Conservation (phyloP, 2,797 vertebrate species). For the Xenentodon cancila region DNA sequence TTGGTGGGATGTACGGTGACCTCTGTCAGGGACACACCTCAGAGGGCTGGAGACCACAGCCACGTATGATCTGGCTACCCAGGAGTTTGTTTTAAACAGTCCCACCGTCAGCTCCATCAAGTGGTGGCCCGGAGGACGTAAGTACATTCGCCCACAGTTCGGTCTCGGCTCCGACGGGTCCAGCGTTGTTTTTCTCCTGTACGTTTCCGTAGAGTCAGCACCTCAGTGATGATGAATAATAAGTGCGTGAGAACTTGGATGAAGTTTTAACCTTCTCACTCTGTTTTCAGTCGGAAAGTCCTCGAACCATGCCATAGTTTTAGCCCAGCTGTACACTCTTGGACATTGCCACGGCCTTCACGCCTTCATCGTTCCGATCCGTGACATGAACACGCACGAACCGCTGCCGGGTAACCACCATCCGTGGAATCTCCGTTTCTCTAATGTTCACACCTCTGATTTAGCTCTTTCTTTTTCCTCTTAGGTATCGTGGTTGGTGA, state of each 20-base stretch:
- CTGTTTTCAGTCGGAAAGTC: slow-evolving; percentile 92
- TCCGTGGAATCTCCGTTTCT: background rate
- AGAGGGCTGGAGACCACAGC: slow-evolving; percentile 96
- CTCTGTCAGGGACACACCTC: slow-evolving; percentile 90
- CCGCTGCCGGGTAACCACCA: slow-evolving; percentile 90
- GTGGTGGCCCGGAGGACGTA: slow-evolving; percentile 99
- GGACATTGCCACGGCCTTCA: slow-evolving; percentile 91
- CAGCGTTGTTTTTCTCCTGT: background rate
- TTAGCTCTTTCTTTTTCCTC: background rate
- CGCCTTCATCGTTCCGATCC: slow-evolving; percentile 95
- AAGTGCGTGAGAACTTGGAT: too few species aligned
- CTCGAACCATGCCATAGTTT: slow-evolving; percentile 93
- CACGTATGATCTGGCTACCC: slow-evolving; percentile 92
- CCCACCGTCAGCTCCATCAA: slow-evolving; percentile 98
- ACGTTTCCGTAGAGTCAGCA: too few species aligned
- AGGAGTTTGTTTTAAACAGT: slow-evolving; percentile 96
- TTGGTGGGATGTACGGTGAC: slow-evolving; percentile 8
- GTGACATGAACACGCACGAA: slow-evolving; percentile 88
- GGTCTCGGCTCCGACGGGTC: background rate
- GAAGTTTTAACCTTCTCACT: too few species aligned
- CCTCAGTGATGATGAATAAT: too few species aligned
- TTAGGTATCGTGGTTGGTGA: slow-evolving; percentile 91
- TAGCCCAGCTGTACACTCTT: slow-evolving; percentile 94
- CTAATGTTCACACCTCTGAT: too few species aligned
- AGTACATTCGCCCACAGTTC: slow-evolving; percentile 73